Conservation (phyloP, 2,888 invertebrate genomes). For the Tipula lateralis region DNA sequence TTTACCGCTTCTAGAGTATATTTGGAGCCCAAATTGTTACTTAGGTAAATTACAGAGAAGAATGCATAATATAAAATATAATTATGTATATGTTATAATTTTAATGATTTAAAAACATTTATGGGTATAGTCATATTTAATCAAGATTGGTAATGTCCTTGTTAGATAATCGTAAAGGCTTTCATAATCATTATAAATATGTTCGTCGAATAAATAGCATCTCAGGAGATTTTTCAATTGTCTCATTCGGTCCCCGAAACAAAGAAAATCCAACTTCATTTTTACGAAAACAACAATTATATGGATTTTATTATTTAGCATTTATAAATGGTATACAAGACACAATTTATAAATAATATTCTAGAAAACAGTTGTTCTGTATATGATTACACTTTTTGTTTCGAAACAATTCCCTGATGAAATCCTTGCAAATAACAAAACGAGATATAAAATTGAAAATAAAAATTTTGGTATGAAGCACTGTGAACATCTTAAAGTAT, state of each 20-base stretch:
- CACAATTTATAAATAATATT: background rate
- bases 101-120: no score
- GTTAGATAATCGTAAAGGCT: no score
- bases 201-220: background rate
- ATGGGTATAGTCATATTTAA: no score
- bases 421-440: background rate
- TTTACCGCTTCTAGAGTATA: no score
- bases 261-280: background rate
- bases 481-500: background rate
- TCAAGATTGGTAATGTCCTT: no score
- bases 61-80: no score
- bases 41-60: no score
- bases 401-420: background rate
- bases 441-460: background rate
- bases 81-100: no score
- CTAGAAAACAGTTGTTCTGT: background rate
- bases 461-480: background rate
- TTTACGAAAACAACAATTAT: background rate
- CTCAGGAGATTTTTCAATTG: background rate
- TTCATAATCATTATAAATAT: no score
- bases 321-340: background rate
- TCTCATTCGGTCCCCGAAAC: background rate
- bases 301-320: background rate
- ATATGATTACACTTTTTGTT: background rate
- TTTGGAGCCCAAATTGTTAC: no score